A percentile compares a stretch with the other conserved stretches of the same genome.
phyloP scores from a whole-genome alignment of 2,113 vertebrate genomes.

The Microtus ochrogaster region DNA sequence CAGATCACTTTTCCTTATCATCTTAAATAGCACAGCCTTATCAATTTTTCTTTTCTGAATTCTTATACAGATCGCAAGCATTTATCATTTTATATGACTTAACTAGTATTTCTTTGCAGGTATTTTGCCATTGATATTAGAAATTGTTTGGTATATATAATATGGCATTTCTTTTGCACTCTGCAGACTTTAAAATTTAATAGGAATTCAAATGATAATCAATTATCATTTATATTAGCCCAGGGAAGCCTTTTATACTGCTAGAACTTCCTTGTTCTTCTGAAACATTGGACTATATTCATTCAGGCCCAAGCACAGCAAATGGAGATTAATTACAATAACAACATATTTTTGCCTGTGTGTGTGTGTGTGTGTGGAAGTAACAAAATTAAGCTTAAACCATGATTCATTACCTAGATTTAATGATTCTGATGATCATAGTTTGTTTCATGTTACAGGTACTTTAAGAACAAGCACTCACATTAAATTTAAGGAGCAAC shows the following conservation, averaged over 20 bases:
- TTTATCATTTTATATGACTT: background rate
- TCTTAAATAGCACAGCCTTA: background rate
- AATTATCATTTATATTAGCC: background rate
- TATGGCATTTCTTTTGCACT: background rate
- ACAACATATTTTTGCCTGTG: background rate
- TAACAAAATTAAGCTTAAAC: background rate
- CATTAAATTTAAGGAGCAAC: background rate
- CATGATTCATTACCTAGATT: background rate
- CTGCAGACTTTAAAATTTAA: background rate
- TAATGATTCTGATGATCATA: background rate
- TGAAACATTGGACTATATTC: constrained; percentile 28
- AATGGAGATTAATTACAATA: background rate
- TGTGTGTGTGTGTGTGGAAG: background rate
- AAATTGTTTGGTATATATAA: background rate
- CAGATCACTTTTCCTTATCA: background rate
- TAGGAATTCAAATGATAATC: background rate
- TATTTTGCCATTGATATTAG: background rate
- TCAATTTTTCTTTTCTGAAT: background rate
- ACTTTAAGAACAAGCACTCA: background rate
- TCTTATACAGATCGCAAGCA: background rate
- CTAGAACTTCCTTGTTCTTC: background rate
- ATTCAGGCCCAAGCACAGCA: background rate
- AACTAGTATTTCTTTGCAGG: background rate
- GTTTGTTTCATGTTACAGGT: background rate
- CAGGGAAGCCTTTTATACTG: background rate